Base-by-base conservation (phyloP, 2,888 invertebrate species). In the Schrankia costaestrigalis region DNA sequence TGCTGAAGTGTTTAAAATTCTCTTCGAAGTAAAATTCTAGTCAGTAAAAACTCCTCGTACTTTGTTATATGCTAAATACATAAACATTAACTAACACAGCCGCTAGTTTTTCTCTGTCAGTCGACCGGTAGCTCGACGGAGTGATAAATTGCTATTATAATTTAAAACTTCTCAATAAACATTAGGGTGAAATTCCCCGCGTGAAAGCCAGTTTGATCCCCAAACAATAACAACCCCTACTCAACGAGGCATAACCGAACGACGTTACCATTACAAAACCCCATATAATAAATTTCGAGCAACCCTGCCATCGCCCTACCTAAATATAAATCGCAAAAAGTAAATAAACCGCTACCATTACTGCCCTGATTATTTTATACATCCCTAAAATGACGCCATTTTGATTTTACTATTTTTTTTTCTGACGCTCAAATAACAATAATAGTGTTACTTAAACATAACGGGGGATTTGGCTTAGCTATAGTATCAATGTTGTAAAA, bases 311-410 rank as follows among this genome's bases (percentile, higher is more conserved):
- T 63, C 36, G 31, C 47, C 56, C 56, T 31, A 55, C 24, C 54
- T 70, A 48, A 74, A 74, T 75, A 83, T 79, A 80, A 85, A 81
- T 81, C 67, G 75, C 65, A 65, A 78, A 85, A 85, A 85, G 86
- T 87, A 87, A 87, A 87, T 87, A 87, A 77, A 81, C 76, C 79
- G 57, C 72, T 64, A 59, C 78, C 78, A 82, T 85, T 78, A 84
- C 77, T 81, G 78, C 77, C 77, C 86, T 83, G 81, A 82, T 85
- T 85, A 83, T 84, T 83, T 39, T 76, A 58, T 56, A 70, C 59
- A 58, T 75, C 83, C 81, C 71, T 68, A 61, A 65, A 62, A 46
- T 69, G 49, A 60, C 70, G 85, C 85, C 86, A 87, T 87, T 75
- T 86, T 86, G 74, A 47, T 59, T 64, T 61, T 66, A 62, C 61